Evolutionary conservation across 2,113 vertebrate species (phyloP), one percentile per base, ranked within the genome.

Genomic region (Lycaon pictus): DNA sequence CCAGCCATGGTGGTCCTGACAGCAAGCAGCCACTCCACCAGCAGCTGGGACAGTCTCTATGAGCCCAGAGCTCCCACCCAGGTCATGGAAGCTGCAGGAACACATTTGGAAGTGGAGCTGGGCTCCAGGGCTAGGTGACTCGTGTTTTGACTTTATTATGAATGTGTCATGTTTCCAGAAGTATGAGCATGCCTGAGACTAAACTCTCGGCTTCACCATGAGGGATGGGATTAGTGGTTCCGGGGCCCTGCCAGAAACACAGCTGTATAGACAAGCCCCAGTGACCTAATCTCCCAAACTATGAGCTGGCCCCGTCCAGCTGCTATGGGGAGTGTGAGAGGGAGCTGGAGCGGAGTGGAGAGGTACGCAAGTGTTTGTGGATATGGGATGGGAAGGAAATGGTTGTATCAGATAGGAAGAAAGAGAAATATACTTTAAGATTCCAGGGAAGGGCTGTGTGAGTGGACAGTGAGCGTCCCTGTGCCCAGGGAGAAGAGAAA

Each of bases 181-280:
- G 25, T 2, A 19, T 11, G 27, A 62, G 19, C 58, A 62, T 48
- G 76, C 55, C 62, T 95, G 60, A 91, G 86, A 71, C 51, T 56
- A 48, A 94, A 92, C 65, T 29, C 22, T 58, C 11, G 55, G 91
- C 82, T 86, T 81, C 82, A 67, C 53, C 88, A 6, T 16, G 27
- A 95, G 55, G 69, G 71, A 84, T 56, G 65, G 65, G 71, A 82
- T 94, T 79, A 94, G 82, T 7, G 71, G 88, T 88, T 96, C 88
- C 55, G 1, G 27, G 35, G 48, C 25, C 71, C 71, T 72, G 85
- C 95, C 96, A 97, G 76, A 56, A 58, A 7, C 17, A 16, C 95
- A 86, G 95, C 95, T 98, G 91, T 72, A 5, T 55, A 77, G 96
- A 96, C 88, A 93, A 83, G 86, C 91, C 71, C 9, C 55, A 3